phyloP scores from a whole-genome alignment of 2,797 vertebrate species.

The Tarsius wallacei region DNA sequence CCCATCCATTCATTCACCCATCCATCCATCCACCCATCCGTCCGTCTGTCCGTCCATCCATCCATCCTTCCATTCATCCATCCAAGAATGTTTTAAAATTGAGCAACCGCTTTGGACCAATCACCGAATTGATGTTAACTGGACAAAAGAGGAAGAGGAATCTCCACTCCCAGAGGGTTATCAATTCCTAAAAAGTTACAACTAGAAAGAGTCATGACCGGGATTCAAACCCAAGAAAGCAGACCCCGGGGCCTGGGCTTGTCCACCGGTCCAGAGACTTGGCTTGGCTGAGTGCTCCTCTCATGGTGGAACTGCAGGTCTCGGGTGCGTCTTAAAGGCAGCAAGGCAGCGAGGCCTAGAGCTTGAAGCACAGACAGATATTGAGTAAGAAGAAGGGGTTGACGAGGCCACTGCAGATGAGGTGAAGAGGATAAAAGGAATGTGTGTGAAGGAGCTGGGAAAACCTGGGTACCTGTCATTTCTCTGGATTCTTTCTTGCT shows the following conservation, averaged over 20 bases:
- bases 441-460: neutral
- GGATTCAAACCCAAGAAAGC: neutral
- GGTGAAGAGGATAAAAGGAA: neutral
- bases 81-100: neutral
- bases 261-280: neutral
- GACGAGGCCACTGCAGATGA: neutral
- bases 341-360: neutral
- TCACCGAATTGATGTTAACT: neutral
- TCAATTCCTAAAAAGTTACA: neutral
- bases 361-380: neutral
- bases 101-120: neutral
- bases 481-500: conserved; percentile 13
- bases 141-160: neutral
- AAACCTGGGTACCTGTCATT: neutral
- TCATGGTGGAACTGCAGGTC: neutral
- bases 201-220: neutral
- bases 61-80: neutral
- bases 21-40: neutral
- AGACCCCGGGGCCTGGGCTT: neutral
- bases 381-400: neutral
- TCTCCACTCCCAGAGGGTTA: neutral
- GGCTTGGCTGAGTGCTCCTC: neutral
- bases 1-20: neutral
- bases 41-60: neutral
- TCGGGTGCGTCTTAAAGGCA: neutral